Conservation (phyloP, 1,140 invertebrate genomes). For the Eriocheir sinensis region DNA sequence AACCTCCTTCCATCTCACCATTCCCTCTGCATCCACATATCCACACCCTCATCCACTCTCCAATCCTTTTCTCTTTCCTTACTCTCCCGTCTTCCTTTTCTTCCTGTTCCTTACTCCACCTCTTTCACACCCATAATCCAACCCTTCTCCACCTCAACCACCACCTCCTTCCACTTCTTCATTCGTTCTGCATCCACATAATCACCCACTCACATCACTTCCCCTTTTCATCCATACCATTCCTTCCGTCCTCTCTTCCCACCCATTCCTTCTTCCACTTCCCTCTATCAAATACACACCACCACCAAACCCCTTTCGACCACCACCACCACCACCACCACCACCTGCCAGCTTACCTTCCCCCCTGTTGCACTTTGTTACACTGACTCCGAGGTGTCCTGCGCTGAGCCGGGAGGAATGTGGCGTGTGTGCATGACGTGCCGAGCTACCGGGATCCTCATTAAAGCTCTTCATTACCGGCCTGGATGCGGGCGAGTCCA, state of each 20-base stretch:
- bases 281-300: background rate
- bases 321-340: background rate
- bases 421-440: constrained; percentile 50
- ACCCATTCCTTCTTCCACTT: background rate
- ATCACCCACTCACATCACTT: background rate
- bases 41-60: too few species aligned
- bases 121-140: too few species aligned
- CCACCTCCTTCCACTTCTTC: background rate
- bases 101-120: too few species aligned
- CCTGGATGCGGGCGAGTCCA: constrained; percentile 28
- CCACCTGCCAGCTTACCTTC: background rate
- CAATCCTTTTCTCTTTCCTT: too few species aligned
- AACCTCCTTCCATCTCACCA: too few species aligned
- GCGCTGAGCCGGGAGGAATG: constrained; percentile 41
- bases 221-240: too few species aligned
- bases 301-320: background rate
- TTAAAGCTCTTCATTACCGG: constrained; percentile 71
- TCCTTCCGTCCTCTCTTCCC: too few species aligned
- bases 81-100: too few species aligned
- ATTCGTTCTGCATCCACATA: too few species aligned
- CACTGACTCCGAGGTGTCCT: background rate
- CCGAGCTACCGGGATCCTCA: constrained; percentile 52
- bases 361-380: background rate
- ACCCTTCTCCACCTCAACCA: background rate
- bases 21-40: too few species aligned